Evolutionary conservation across 2,888 invertebrate species (phyloP).

Genomic region (Corythucha ciliata): DNA sequence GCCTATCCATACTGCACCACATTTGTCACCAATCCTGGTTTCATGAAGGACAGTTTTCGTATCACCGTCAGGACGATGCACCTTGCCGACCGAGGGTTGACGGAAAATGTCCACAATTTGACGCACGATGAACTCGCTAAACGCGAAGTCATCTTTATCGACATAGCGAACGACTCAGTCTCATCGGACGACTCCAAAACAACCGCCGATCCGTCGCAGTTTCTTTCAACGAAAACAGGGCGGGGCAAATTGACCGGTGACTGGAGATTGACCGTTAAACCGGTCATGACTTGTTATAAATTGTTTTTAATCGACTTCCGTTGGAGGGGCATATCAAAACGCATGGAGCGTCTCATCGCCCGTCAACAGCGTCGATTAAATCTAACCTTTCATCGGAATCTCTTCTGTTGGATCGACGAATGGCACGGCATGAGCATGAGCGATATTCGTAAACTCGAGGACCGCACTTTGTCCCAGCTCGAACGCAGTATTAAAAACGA

Average conservation of each 20-base stretch:
- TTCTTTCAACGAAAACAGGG: constrained; percentile 84
- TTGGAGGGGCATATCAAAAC: constrained; percentile 53
- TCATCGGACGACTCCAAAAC: constrained; percentile 62
- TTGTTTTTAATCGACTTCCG: constrained; percentile 54
- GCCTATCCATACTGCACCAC: constrained; percentile 99
- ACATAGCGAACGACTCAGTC: constrained; percentile 83
- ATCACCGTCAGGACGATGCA: constrained; percentile 94
- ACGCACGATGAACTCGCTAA: constrained; percentile 77
- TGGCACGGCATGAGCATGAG: constrained; percentile 97
- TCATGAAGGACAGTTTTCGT: constrained; percentile 92
- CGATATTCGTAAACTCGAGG: constrained; percentile 92
- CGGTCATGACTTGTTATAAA: constrained; percentile 57
- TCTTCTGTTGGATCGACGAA: constrained; percentile 97
- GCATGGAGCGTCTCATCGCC: constrained; percentile 47
- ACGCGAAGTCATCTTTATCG: constrained; percentile 84
- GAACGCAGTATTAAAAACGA: no score
- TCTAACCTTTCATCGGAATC: constrained; percentile 96
- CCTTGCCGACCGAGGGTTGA: constrained; percentile 71
- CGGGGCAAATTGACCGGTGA: constrained; percentile 80
- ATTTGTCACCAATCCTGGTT: constrained; percentile 67
- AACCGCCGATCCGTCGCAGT: constrained; percentile 75
- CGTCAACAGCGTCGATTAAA: constrained; percentile 46
- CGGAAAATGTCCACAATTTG: constrained; percentile 85
- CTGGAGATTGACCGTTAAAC: constrained; percentile 59
- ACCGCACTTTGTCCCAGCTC: no score